These are phyloP conservation scores for Dendrocopos noguchii DNA, from an alignment of 2,113 vertebrate genomes.

Conservation along the genomic window DNA sequence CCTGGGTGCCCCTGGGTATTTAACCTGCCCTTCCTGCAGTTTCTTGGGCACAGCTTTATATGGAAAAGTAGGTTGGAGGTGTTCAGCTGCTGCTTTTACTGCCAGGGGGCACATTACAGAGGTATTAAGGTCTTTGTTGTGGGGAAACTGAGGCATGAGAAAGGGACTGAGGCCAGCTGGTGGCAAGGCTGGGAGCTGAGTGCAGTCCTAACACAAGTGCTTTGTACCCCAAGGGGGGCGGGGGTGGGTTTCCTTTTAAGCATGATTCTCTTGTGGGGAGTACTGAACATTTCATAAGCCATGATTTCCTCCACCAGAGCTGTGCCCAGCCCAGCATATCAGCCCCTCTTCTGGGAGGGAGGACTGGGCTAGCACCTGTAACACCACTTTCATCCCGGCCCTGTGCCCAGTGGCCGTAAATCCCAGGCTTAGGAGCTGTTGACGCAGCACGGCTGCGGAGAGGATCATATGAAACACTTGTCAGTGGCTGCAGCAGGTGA, in stretches of 20 bases:
- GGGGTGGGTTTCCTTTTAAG: background rate
- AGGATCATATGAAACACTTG: background rate
- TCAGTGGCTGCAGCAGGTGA: background rate
- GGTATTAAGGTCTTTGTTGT: background rate
- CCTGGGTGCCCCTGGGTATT: background rate
- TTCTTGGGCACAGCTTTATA: background rate
- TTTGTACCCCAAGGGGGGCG: background rate
- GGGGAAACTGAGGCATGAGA: background rate
- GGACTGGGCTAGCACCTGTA: accelerated
- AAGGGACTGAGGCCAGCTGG: background rate
- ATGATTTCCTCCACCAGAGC: background rate
- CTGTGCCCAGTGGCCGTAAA: background rate
- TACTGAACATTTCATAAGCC: accelerated
- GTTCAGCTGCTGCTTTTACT: background rate
- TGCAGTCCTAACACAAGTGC: background rate
- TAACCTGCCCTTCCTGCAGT: background rate
- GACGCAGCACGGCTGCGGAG: accelerated
- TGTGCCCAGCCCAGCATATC: accelerated
- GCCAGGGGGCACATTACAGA: background rate
- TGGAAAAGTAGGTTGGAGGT: background rate
- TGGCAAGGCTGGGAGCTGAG: background rate
- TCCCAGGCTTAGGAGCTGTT: slow-evolving; percentile 7
- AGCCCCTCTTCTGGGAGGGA: accelerated
- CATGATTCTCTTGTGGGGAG: background rate
- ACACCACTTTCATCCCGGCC: accelerated